Evolutionary conservation across 2,888 invertebrate species (phyloP), one percentile per base, ranked within the genome.

Genomic region (Dinocampus coccinellae): DNA sequence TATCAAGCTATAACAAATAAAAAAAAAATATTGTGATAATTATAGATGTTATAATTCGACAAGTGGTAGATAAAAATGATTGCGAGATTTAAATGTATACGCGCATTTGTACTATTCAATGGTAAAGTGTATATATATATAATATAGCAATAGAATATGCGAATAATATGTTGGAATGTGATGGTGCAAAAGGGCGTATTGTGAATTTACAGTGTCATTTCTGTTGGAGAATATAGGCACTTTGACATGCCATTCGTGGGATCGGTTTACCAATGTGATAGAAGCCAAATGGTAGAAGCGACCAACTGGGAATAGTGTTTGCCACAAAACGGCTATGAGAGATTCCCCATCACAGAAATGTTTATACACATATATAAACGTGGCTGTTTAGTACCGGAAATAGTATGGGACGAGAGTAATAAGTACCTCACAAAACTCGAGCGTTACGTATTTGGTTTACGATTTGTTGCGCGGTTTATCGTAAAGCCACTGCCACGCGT

Each of bases 391-490:
- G 29, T 53, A 65, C 65, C 65, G 65, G 65, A 65, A 65, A 55
- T 65, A 33, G 60, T 61, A 71, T 69, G 66, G 52, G 52, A 62
- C 72, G 75, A 68, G 73, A 16, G 76, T 76, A 75, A 79, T 75
- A 77, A 78, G 75, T 75, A 69, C 73, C 70, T 75, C 74, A 66
- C 74, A 77, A 78, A 79, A 75, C 66, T 39, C 55, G 13, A 39
- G 64, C 55, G 73, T 78, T 77, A 76, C 70, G 75, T 36, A 72
- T 39, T n/a, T 58, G 71, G 70, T 77, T 79, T 79, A 78, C 75
- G 77, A 73, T 78, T 78, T 78, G 76, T 78, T 78, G 73, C 72
- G 68, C 72, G 68, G 66, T 70, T 64, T 65, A 66, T 58, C 70
- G 70, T 34, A 52, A 63, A 61, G 52, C 39, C 60, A 34, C 60